Evolutionary conservation across 2,888 invertebrate species (phyloP).

Genomic region (Ganaspis brasiliensis): DNA sequence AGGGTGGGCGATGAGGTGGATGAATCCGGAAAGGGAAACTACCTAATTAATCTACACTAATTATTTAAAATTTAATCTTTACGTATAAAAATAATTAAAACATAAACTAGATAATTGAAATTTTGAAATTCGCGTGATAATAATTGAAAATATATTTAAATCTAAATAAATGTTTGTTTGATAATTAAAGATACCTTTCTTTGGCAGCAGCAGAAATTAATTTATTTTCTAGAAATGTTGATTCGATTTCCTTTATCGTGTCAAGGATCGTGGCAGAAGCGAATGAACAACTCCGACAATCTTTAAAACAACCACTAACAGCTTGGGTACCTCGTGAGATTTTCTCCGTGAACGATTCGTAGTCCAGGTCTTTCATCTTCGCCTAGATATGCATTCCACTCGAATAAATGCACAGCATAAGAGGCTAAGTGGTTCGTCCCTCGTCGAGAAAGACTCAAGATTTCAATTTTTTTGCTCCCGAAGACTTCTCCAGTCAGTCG

Average conservation of each 20-base stretch:
- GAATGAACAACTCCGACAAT: slow-evolving; percentile 61
- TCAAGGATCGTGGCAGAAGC: slow-evolving; percentile 57
- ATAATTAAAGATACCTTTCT: slow-evolving; percentile 58
- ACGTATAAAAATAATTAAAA: too few species aligned
- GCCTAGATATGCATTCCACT: slow-evolving; percentile 42
- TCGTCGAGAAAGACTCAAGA: slow-evolving; percentile 28
- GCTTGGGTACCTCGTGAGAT: slow-evolving; percentile 49
- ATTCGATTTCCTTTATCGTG: slow-evolving; percentile 63
- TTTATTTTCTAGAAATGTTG: slow-evolving; percentile 62
- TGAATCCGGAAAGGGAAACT: too few species aligned
- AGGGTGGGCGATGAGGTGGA: too few species aligned
- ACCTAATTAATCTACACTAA: too few species aligned
- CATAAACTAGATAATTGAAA: too few species aligned
- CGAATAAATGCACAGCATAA: slow-evolving; percentile 41
- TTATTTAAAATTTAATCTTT: too few species aligned
- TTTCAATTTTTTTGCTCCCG: slow-evolving; percentile 20
- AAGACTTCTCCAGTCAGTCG: slow-evolving; percentile 13
- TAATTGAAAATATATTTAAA: too few species aligned
- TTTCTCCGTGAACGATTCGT: slow-evolving; percentile 33
- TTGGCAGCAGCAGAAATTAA: slow-evolving; percentile 62
- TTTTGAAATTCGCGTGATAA: too few species aligned
- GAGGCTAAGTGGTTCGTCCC: slow-evolving; percentile 34
- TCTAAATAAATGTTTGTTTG: too few species aligned
- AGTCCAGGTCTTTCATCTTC: slow-evolving; percentile 36
- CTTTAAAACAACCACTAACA: slow-evolving; percentile 33